Conservation (phyloP, 2,797 vertebrate genomes). For the Vultur gryphus region DNA sequence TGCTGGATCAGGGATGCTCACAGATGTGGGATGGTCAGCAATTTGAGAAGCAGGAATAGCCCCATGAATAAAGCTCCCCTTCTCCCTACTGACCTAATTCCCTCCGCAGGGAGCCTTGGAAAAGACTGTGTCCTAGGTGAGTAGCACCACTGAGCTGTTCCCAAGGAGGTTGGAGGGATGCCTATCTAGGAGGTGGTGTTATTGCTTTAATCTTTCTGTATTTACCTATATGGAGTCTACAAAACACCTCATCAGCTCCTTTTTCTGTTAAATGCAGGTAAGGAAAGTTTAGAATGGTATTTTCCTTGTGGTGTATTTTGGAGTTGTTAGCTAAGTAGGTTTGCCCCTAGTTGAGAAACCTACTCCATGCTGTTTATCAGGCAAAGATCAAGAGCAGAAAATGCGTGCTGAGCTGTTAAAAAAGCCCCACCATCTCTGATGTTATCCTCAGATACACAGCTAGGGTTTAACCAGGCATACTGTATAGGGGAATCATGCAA, state of each 20-base stretch:
- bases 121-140: not conserved
- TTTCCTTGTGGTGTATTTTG: not conserved
- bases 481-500: fast-evolving
- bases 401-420: not conserved
- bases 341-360: not conserved
- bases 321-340: not conserved
- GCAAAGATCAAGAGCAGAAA: not conserved
- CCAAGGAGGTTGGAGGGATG: not conserved
- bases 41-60: not conserved
- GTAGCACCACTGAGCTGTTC: not conserved
- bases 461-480: not conserved
- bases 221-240: not conserved
- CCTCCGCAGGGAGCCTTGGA: not conserved
- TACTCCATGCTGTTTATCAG: not conserved
- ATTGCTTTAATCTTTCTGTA: not conserved
- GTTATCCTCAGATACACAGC: not conserved
- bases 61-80: not conserved
- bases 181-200: not conserved
- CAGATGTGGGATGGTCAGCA: not conserved
- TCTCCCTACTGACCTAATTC: not conserved
- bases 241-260: not conserved
- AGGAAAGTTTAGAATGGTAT: not conserved
- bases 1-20: not conserved
- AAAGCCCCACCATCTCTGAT: not conserved
- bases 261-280: not conserved